A percentile compares a stretch with the other conserved stretches of the same genome.
phyloP scores from a whole-genome alignment of 2,888 invertebrate species.

The Steinernema carpocapsae region DNA sequence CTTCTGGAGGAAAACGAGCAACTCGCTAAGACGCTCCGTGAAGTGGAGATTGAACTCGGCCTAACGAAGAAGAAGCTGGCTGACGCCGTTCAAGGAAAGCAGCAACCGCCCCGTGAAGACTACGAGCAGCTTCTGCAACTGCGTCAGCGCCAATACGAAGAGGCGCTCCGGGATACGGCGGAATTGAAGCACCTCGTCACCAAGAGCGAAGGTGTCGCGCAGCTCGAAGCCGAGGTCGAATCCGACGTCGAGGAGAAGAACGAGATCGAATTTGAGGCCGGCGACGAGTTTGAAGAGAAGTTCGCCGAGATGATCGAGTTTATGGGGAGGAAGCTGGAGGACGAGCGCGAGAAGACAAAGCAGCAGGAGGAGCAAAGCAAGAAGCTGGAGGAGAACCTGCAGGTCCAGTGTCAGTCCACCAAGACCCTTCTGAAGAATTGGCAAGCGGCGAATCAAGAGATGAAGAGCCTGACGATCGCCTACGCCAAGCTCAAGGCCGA shows the following conservation, averaged over 20 bases:
- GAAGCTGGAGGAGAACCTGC: background rate
- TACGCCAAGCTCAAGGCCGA: too few relatives aligned
- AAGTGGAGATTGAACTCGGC: background rate
- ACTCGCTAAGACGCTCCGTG: background rate
- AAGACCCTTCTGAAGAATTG: too few relatives aligned
- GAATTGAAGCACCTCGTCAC: background rate
- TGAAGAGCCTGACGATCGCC: too few relatives aligned
- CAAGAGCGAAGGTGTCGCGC: too few relatives aligned
- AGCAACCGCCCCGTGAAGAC: background rate
- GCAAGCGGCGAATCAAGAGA: too few relatives aligned
- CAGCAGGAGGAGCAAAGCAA: background rate
- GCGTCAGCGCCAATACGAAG: background rate
- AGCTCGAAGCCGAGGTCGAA: too few relatives aligned
- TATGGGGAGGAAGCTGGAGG: too few relatives aligned
- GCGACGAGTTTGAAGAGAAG: too few relatives aligned
- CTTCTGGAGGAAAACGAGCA: background rate
- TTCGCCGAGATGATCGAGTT: too few relatives aligned
- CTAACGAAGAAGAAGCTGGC: background rate
- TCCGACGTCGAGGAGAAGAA: too few relatives aligned
- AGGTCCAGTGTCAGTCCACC: too few relatives aligned
- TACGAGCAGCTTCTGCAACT: background rate
- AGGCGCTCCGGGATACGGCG: slow-evolving; percentile 1
- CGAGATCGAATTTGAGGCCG: too few relatives aligned
- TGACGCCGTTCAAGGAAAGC: background rate
- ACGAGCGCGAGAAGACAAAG: background rate